Percentiles rank a stretch among this genome's conserved stretches.
Conservation (phyloP, 53 echinoderm and acorn worm species). For the Arbacia lixula region DNA sequence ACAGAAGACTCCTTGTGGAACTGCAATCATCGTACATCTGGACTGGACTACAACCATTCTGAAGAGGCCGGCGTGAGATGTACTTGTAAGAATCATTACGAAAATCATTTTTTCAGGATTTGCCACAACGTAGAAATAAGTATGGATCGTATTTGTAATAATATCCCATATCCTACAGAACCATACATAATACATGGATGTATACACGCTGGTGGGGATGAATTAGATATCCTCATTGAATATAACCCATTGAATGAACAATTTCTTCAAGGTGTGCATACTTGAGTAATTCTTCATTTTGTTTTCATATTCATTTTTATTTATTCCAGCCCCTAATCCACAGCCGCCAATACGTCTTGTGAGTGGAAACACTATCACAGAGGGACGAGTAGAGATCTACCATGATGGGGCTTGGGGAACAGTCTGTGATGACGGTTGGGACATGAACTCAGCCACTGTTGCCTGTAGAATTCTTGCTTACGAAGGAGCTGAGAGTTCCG, state of each 20-base stretch:
- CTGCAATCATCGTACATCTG: background rate
- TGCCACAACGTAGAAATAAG: no score
- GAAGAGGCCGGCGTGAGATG: slow-evolving; percentile 23
- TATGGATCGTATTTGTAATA: no score
- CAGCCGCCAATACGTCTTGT: background rate
- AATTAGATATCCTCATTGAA: no score
- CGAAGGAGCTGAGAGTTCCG: background rate
- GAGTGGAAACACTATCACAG: background rate
- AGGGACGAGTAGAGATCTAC: slow-evolving; percentile 1
- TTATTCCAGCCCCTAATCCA: background rate
- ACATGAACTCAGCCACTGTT: background rate
- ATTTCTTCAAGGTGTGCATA: no score
- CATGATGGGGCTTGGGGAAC: background rate
- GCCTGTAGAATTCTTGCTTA: background rate
- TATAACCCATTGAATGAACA: no score
- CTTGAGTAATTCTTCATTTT: no score
- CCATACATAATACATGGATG: no score
- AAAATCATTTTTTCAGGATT: no score
- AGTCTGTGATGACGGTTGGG: background rate
- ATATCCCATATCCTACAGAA: no score
- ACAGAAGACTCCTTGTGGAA: background rate
- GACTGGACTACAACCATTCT: background rate
- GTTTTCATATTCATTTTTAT: background rate
- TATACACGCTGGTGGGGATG: no score
- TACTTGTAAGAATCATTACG: no score